Evolutionary conservation across 2,113 vertebrate genomes (phyloP), one percentile per base, ranked within the genome.

Genomic region (Leiothrix lutea): DNA sequence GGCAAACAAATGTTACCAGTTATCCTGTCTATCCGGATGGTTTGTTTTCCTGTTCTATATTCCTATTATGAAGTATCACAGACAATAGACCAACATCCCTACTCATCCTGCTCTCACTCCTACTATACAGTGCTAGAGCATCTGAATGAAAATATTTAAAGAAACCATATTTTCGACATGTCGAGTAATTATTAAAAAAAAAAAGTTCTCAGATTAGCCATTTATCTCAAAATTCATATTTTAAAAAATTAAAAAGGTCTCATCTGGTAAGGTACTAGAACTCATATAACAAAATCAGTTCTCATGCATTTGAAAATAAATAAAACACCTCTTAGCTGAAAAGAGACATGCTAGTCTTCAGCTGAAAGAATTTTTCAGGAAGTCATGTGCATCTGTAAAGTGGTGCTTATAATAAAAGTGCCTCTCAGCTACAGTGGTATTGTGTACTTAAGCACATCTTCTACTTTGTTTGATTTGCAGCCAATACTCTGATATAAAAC

Each of bases 391-490:
- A 56, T 67, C 67, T 87, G 28, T 75, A 60, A 81, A 87, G 62
- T 75, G 67, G 72, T 61, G 42, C 45, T 87, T 72, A 26, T 26
- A 94, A 80, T 47, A 64, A 47, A 88, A 96, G 40, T 64, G 48
- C 48, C 74, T 94, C 57, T 83, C 85, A 78, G 80, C 48, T 82
- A 87, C 60, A 86, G n/a, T 15, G 21, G 53, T 65, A 71, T 62
- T 64, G 47, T 64, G 22, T 64, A 64, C 22, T 90, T 92, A 82
- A 94, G 89, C 16, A 50, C 48, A 78, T 92, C 70, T 48, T 47
- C 70, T 72, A 60, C 71, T 87, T 80, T 28, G 14, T 75, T 86
- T 92, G 74, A 97, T 92, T 86, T 75, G 60, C 47, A 94, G 91
- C 48, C 80, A 94, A 60, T 67, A 83, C 11, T 25, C 54, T 92